Base-by-base conservation (phyloP, 1,140 invertebrate genomes). In the Apis dorsata region DNA sequence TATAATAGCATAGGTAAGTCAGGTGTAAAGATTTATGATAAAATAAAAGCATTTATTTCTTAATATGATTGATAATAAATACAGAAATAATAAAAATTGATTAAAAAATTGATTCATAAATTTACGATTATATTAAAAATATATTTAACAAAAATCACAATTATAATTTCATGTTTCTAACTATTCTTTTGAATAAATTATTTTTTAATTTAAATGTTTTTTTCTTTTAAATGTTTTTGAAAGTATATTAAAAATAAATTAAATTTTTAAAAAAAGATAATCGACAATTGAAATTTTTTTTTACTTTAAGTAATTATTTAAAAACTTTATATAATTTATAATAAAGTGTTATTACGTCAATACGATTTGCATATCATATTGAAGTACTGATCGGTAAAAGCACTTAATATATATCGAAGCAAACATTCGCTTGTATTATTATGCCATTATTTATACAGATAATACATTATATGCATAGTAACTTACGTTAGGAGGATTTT, bases 401-500 rank as follows among this genome's bases (percentile, higher is more conserved):
- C 13, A 63, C 51, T 13, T 44, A 62, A 55, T 63, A 55, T 24
- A 17, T 44, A 28, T 9, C 21, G n/a, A 68, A 51, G 55, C 28
- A 17, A n/a, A 21, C 15, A 44, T 72, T 49, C 49, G 9, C 68
- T n/a, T 19, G 4, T 19, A 62, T 77, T 70, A 49, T 8, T 28
- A 44, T 4, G 12, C 28, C 21, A 3, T 7, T 79, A 59, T 72
- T 72, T 83, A 79, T 71, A 51, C 68, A 57, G 72, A 59, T 79
- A 79, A 72, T 60, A 72, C 21, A 34, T 68, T 81, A 11, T 28
- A 57, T 34, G 5, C 15, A 44, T 19, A 21, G n/a, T n/a, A 21
- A 60, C 44, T 53, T 68, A 19, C 49, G 60, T 19, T 19, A 44
- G 34, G 15, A 2, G 49, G 70, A 78, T 78, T 49, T 19, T 15